phyloP scores from a whole-genome alignment of 92 coral and sea anemone genomes.

The Porites rus region DNA sequence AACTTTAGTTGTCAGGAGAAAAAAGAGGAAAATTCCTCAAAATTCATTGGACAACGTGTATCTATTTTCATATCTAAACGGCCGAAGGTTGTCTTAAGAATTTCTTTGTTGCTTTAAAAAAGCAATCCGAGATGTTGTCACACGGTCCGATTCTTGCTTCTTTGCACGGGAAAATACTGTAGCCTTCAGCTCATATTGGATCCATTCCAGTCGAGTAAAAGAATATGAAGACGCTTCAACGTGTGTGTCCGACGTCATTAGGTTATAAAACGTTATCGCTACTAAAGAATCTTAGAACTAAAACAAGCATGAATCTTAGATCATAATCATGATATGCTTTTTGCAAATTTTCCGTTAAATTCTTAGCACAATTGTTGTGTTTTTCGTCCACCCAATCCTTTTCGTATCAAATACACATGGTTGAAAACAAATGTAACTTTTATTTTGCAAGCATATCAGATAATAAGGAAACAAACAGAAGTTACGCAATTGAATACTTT shows the following conservation, averaged over 20 bases:
- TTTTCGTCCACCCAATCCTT: conserved; percentile 1
- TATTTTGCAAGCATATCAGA: background rate
- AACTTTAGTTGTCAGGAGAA: conserved; percentile 7
- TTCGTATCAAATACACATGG: conserved; percentile 1
- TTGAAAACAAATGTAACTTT: background rate
- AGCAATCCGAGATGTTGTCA: conserved; percentile 2
- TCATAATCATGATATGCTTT: conserved; percentile 10
- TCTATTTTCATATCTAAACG: background rate
- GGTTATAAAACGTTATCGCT: background rate
- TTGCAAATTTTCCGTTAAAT: background rate
- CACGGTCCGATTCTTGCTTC: background rate
- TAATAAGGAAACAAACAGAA: background rate
- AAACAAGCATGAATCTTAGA: background rate
- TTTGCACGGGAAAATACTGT: background rate
- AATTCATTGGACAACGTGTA: background rate
- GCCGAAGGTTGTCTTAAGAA: conserved; percentile 2
- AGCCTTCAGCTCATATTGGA: background rate
- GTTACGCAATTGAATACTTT: background rate
- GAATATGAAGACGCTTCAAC: background rate
- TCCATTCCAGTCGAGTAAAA: background rate
- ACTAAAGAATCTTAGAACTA: conserved; percentile 1
- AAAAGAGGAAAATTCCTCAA: background rate
- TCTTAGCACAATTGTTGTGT: background rate
- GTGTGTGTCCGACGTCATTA: conserved; percentile 14
- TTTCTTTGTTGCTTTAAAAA: background rate